Base-by-base conservation (phyloP, 2,113 vertebrate species). In the Myotis yumanensis region DNA sequence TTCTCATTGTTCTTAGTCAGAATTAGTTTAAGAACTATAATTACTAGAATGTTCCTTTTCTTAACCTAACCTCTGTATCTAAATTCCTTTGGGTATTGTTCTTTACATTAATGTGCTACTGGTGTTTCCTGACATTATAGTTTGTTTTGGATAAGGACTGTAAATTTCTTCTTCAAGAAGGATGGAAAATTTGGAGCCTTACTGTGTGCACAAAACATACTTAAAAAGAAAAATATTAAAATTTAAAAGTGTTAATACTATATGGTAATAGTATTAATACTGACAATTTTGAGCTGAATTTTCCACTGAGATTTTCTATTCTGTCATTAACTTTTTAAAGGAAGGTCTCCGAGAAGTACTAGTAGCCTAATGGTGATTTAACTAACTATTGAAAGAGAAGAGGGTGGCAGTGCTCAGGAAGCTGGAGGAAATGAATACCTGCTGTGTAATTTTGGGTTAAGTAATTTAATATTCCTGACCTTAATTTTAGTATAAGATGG, bases 271-370 rank as follows among this genome's bases (percentile, higher is more conserved):
- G 35, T 40, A 68, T 81, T 91, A 82, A 20, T 48, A 57, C 40
- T 79, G 40, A 89, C 75, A 43, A 22, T 72, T 93, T 93, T 35
- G n/a, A 95, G 54, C 51, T 68, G 40, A 91, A 51, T 79, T 95
- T 93, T 91, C 48, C 25, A n/a, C 46, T 30, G 14, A 77, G 52
- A 51, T 84, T 66, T 94, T 91, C 71, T 43, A 4, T 89, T 72
- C 18, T 86, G 62, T 81, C 28, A 62, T 68, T 90, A 43, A 32
- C 12, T 46, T 90, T 94, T 86, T 10, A 86, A 77, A 85, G n/a
- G 48, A 72, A 87, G 51, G 62, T 59, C 51, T 80, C 57, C 23
- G 35, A 66, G 43, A 77, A 77, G 35, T 35, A 84, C 22, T 79
- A 37, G 22, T 57, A 84, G 23, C 30, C 20, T 16, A 46, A 43